Evolutionary conservation across 2,888 invertebrate species (phyloP).

Genomic region (Xiphydria camelus): DNA sequence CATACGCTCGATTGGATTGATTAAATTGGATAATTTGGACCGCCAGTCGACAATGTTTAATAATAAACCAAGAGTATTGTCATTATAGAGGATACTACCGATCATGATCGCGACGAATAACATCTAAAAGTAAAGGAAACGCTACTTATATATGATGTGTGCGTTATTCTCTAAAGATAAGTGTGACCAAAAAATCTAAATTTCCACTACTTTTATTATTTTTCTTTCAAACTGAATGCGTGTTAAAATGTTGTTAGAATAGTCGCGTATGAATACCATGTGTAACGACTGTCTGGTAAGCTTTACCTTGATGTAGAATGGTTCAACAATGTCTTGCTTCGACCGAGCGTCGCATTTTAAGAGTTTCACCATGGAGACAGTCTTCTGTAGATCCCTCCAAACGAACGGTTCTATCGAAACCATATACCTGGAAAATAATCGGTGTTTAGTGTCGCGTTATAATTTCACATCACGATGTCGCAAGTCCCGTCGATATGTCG

Average conservation of each 20-base stretch:
- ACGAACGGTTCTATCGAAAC: slow-evolving; percentile 75
- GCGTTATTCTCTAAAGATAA: too few relatives aligned
- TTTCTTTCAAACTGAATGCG: too few relatives aligned
- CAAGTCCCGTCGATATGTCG: too few relatives aligned
- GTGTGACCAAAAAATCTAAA: too few relatives aligned
- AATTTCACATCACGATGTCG: too few relatives aligned
- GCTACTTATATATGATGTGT: neutral
- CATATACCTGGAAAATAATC: slow-evolving; percentile 61
- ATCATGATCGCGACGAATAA: slow-evolving; percentile 49
- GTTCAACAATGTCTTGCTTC: slow-evolving; percentile 63
- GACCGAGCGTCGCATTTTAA: slow-evolving; percentile 69
- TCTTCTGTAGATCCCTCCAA: slow-evolving; percentile 78
- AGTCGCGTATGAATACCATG: too few relatives aligned
- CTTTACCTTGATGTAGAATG: slow-evolving; percentile 74
- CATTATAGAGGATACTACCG: slow-evolving; percentile 51
- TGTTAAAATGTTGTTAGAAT: too few relatives aligned
- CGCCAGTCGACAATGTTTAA: slow-evolving; percentile 44
- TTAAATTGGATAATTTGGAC: slow-evolving; percentile 38
- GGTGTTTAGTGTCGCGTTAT: too few relatives aligned
- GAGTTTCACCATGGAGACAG: slow-evolving; percentile 66
- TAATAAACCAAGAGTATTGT: slow-evolving; percentile 45
- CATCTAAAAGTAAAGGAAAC: slow-evolving; percentile 49
- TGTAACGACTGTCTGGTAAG: too few relatives aligned
- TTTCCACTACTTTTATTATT: too few relatives aligned
- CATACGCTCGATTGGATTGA: slow-evolving; percentile 35